These are phyloP conservation scores for Melipona bicolor DNA, from an alignment of 2,888 invertebrate genomes.

Conservation along the genomic window DNA sequence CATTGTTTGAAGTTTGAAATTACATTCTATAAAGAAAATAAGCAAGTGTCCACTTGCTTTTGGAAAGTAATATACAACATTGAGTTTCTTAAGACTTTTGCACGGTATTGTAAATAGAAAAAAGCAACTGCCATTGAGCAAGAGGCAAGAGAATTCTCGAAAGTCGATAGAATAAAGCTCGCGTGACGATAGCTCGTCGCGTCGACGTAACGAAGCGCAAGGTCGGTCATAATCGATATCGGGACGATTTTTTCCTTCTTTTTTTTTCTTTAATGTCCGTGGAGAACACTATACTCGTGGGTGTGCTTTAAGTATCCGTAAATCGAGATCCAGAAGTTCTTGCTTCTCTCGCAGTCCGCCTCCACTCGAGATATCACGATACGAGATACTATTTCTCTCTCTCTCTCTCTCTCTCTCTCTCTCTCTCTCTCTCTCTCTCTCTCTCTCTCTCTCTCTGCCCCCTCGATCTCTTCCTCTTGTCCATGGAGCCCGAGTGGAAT, in stretches of 20 bases:
- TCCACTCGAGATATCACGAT: conserved; percentile 59
- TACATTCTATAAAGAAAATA: no score
- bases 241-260: conserved; percentile 5
- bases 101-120: not conserved
- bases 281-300: conserved; percentile 57
- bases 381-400: conserved; percentile 39
- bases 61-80: no score
- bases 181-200: conserved; percentile 13
- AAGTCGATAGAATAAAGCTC: conserved; percentile 5
- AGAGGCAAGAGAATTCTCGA: conserved; percentile 1
- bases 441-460: not conserved
- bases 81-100: not conserved
- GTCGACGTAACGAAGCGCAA: conserved; percentile 31
- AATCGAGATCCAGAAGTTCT: conserved; percentile 65
- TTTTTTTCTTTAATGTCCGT: conserved; percentile 28
- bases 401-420: not conserved
- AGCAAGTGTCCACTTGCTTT: no score
- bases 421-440: no score
- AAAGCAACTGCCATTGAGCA: not conserved
- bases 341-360: conserved; percentile 56
- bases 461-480: not conserved
- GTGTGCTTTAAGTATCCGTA: conserved; percentile 63
- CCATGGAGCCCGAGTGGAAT: conserved; percentile 54
- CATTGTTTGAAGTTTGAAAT: no score
- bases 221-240: conserved; percentile 47